A percentile compares a stretch with the other conserved stretches of the same genome.
These are phyloP conservation scores for Taenioides sp. DNA, from an alignment of 2,797 vertebrate species.

Conservation along the genomic window DNA sequence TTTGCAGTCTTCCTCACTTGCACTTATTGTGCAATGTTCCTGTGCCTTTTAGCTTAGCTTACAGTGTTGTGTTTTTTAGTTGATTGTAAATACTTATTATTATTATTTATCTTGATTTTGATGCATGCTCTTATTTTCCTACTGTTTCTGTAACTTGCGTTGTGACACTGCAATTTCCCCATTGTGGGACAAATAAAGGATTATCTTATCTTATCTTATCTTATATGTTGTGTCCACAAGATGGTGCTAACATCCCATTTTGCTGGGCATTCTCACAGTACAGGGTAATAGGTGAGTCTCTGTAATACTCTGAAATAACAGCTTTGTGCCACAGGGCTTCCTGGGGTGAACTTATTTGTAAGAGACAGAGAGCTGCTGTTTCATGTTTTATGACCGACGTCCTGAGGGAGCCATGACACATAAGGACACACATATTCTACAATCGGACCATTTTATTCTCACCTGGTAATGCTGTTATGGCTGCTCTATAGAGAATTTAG, in stretches of 20 bases:
- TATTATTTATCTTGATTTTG: no score
- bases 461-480: slow-evolving; percentile 2
- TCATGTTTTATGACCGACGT: slow-evolving; percentile 41
- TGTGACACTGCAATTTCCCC: no score
- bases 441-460: neutral
- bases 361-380: slow-evolving; percentile 22
- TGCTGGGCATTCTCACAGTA: neutral
- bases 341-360: slow-evolving; percentile 32
- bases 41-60: no score
- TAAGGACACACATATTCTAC: slow-evolving; percentile 1
- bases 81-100: no score
- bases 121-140: no score
- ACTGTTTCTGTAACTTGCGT: no score
- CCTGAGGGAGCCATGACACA: slow-evolving; percentile 6
- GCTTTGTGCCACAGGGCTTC: slow-evolving; percentile 34
- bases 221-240: slow-evolving; percentile 32
- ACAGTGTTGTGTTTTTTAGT: no score
- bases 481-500: neutral
- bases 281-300: neutral
- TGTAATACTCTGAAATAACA: slow-evolving; percentile 25
- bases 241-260: slow-evolving; percentile 38
- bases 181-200: no score
- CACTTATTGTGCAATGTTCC: no score
- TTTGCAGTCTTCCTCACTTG: no score
- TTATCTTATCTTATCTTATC: no score